Evolutionary conservation across 1,140 invertebrate species (phyloP), one percentile per base, ranked within the genome.

Genomic region (Sarcophaga bullata): DNA sequence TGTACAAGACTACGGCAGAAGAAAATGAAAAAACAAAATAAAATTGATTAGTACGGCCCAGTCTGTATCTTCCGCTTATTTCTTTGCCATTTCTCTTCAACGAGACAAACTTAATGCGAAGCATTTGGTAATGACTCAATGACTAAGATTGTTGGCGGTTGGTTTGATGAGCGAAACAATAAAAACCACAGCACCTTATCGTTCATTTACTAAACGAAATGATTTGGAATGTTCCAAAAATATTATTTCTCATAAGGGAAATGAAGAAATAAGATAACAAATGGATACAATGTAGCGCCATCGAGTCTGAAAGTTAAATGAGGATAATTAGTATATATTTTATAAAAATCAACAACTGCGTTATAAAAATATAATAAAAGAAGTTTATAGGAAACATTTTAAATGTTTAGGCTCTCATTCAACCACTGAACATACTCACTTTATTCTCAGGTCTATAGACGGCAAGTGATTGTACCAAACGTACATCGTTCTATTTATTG

Each of bases 401-500:
- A 37, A 37, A 37, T 4, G 25, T 37, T 37, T 37, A 37, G 25
- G 25, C 25, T 37, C 25, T 37, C 25, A 37, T 37, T 37, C 25
- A 37, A 37, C 25, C 25, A 37, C 25, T 37, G 25, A 37, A 37
- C 4, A 37, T 37, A 37, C 4, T 37, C 25, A 37, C 1, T 37
- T 37, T 4, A 37, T 37, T 37, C 17, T 8, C 1, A 72, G 62
- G 19, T 72, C 11, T 13, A 8, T 68, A 68, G 58, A 68, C 7
- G 9, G 58, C 25, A 37, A 37, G 25, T 1, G 25, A 4, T 37
- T 37, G 25, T 37, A 37, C 4, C 25, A 68, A 76, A 78, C 50
- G 75, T 19, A 37, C 1, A 37, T 78, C 49, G 50, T 78, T 48
- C 75, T 78, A 17, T 78, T 78, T 78, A n/a, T 48, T 78, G 75